Conservation (phyloP, 2,113 vertebrate genomes). For the Ictalurus punctatus region DNA sequence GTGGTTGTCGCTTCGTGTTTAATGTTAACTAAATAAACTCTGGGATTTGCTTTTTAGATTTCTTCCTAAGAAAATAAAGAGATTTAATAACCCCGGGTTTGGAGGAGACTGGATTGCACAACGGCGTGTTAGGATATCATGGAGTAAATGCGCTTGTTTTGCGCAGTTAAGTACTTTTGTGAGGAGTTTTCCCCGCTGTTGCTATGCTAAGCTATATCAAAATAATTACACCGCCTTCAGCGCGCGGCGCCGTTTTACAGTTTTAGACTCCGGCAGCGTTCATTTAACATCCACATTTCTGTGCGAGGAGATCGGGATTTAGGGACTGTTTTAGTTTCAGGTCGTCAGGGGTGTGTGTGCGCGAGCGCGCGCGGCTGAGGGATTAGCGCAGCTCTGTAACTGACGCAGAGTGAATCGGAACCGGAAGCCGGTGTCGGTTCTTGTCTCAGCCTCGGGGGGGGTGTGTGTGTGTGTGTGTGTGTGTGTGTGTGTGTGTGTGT, state of each 20-base stretch:
- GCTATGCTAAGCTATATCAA: slow-evolving; percentile 24
- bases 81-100: background rate
- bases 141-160: slow-evolving; percentile 15
- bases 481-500: background rate
- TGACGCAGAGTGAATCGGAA: background rate
- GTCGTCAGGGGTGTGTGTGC: background rate
- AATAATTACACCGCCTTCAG: background rate
- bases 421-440: background rate
- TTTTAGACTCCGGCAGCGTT: background rate
- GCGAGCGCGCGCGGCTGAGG: background rate
- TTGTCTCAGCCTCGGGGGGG: background rate
- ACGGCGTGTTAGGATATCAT: background rate
- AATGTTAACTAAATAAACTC: background rate
- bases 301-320: background rate
- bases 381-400: background rate
- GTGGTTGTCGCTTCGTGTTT: slow-evolving; percentile 39
- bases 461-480: background rate
- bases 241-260: background rate
- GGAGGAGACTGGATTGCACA: background rate
- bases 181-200: background rate
- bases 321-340: background rate
- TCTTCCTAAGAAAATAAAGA: background rate
- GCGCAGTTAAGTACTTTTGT: slow-evolving; percentile 38
- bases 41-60: background rate
- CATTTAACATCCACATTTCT: background rate